Evolutionary conservation across 2,113 vertebrate species (phyloP).

Genomic region (human): DNA sequence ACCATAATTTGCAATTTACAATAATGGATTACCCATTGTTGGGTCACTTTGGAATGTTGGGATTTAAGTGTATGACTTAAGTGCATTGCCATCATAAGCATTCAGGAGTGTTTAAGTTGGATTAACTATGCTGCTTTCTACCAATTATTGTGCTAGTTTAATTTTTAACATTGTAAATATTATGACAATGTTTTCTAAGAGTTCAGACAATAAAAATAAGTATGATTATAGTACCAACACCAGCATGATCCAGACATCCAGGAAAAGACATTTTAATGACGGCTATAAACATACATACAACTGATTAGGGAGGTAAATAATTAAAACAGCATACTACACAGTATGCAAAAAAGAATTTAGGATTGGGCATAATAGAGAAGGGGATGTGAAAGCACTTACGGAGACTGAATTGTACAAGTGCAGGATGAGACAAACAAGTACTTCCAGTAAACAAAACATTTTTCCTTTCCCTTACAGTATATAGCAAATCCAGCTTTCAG

Average conservation of each 20-base stretch:
- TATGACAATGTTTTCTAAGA: neutral
- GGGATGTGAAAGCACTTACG: too few relatives aligned
- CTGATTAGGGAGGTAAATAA: too few relatives aligned
- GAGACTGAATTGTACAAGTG: neutral
- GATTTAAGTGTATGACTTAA: neutral
- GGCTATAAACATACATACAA: neutral
- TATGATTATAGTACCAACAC: neutral
- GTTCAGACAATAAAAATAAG: neutral
- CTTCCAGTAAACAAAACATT: neutral
- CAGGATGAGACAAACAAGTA: neutral
- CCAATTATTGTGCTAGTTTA: neutral
- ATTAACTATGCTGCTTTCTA: neutral
- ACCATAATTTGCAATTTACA: neutral
- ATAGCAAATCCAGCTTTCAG: neutral
- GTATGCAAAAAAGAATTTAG: too few relatives aligned
- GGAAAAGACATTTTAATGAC: neutral
- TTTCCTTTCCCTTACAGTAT: too few relatives aligned
- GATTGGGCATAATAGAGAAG: too few relatives aligned
- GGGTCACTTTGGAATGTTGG: neutral
- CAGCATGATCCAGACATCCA: neutral
- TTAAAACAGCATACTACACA: too few relatives aligned
- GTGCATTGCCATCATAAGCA: neutral
- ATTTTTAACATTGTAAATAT: too few relatives aligned
- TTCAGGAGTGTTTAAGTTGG: neutral
- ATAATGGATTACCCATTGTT: neutral